phyloP scores from a whole-genome alignment of 2,113 vertebrate species.

The Falcunculus frontatus region DNA sequence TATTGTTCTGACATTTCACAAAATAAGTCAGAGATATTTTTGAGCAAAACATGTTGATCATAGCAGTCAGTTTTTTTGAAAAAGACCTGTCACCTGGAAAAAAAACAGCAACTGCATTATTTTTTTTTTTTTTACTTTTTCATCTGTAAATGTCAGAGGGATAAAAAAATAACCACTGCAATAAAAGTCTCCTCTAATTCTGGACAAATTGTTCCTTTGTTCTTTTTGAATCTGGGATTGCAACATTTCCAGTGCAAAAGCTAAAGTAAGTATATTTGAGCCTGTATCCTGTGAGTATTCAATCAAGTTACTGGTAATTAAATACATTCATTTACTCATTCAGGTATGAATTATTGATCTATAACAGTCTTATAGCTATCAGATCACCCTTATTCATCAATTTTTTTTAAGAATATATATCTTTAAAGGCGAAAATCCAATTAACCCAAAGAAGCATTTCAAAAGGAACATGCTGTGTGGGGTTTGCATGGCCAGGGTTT shows the following conservation, averaged over 20 bases:
- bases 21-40: constrained; percentile 16
- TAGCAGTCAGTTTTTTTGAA: neutral
- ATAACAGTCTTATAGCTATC: neutral
- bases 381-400: neutral
- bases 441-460: neutral
- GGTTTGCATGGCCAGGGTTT: accelerated
- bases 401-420: neutral
- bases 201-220: neutral
- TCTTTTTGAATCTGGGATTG: neutral
- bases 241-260: neutral
- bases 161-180: neutral
- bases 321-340: neutral
- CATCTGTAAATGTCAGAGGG: neutral
- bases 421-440: neutral
- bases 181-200: neutral
- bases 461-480: neutral
- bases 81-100: neutral
- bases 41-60: constrained; percentile 7
- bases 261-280: neutral
- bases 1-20: constrained; percentile 30
- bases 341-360: neutral
- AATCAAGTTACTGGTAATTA: neutral
- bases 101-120: neutral
- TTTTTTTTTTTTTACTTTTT: neutral
- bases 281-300: neutral